phyloP scores from a whole-genome alignment of 2,113 vertebrate species.

The Xyliphius kryptos region DNA sequence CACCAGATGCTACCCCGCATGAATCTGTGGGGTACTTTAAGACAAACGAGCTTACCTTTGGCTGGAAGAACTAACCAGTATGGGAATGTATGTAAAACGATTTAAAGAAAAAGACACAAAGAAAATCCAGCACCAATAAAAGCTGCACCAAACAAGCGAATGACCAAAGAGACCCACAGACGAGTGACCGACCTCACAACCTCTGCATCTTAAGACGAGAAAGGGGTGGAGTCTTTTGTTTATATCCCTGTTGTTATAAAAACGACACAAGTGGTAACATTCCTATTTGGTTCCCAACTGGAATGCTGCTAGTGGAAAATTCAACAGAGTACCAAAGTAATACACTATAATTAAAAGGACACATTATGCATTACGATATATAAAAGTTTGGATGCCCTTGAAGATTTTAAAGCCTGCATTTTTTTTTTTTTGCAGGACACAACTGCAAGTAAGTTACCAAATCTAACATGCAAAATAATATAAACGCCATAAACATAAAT shows the following conservation, averaged over 20 bases:
- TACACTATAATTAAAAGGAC: slow-evolving; percentile 42
- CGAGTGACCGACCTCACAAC: slow-evolving; percentile 47
- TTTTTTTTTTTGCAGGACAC: too few relatives aligned
- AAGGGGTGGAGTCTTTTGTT: slow-evolving; percentile 48
- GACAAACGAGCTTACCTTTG: slow-evolving; percentile 36
- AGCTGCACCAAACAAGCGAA: slow-evolving; percentile 61
- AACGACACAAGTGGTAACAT: slow-evolving; percentile 63
- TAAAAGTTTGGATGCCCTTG: slow-evolving; percentile 31
- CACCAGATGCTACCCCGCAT: too few relatives aligned
- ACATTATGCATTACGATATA: slow-evolving; percentile 55
- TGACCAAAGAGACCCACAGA: slow-evolving; percentile 66
- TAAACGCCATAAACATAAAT: too few relatives aligned
- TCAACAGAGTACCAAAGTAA: too few relatives aligned
- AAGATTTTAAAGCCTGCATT: too few relatives aligned
- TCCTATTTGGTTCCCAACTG: slow-evolving; percentile 60
- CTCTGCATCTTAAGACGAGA: slow-evolving; percentile 22
- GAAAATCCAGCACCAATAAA: slow-evolving; percentile 24
- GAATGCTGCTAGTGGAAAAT: slow-evolving; percentile 68
- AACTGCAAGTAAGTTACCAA: too few relatives aligned
- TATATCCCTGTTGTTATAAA: slow-evolving; percentile 59
- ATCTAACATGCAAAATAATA: too few relatives aligned
- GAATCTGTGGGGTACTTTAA: background rate
- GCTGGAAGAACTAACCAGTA: slow-evolving; percentile 60
- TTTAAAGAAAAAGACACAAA: slow-evolving; percentile 28
- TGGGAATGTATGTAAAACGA: slow-evolving; percentile 56